A percentile compares a stretch with the other conserved stretches of the same genome.
These are phyloP conservation scores for Watsonalla cultraria DNA, from an alignment of 2,888 invertebrate species.

Conservation along the genomic window DNA sequence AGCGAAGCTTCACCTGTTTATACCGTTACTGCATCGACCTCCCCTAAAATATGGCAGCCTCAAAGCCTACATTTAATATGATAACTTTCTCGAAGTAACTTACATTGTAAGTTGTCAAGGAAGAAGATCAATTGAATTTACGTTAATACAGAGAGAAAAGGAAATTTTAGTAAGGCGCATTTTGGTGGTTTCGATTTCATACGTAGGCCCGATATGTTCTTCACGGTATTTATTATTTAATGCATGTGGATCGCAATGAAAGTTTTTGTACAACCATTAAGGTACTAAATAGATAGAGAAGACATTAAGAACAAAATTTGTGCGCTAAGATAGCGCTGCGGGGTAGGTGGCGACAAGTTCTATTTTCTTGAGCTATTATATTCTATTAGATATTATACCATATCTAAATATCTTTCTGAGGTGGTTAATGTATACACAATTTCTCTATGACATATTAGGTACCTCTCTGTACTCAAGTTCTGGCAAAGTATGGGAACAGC, in stretches of 20 bases:
- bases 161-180: conserved; percentile 5
- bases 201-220: conserved; percentile 1
- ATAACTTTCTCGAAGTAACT: conserved; percentile 51
- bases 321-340: too few relatives aligned
- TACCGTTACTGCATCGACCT: conserved; percentile 54
- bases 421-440: too few relatives aligned
- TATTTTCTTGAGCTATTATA: too few relatives aligned
- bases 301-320: too few relatives aligned
- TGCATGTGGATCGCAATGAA: not conserved
- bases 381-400: too few relatives aligned
- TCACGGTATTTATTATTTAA: not conserved
- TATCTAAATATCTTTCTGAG: too few relatives aligned
- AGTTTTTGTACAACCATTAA: too few relatives aligned
- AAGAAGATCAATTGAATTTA: conserved; percentile 32
- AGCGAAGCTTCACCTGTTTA: conserved; percentile 32
- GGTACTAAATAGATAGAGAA: too few relatives aligned
- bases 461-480: too few relatives aligned
- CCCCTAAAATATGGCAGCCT: conserved; percentile 67
- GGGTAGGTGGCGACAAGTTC: too few relatives aligned
- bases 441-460: too few relatives aligned
- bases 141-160: conserved; percentile 10
- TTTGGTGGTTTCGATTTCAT: conserved; percentile 21
- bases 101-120: conserved; percentile 22
- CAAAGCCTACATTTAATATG: conserved; percentile 57
- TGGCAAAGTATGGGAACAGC: too few relatives aligned